Conservation (phyloP, 2,113 vertebrate genomes). For the Elachura formosa region DNA sequence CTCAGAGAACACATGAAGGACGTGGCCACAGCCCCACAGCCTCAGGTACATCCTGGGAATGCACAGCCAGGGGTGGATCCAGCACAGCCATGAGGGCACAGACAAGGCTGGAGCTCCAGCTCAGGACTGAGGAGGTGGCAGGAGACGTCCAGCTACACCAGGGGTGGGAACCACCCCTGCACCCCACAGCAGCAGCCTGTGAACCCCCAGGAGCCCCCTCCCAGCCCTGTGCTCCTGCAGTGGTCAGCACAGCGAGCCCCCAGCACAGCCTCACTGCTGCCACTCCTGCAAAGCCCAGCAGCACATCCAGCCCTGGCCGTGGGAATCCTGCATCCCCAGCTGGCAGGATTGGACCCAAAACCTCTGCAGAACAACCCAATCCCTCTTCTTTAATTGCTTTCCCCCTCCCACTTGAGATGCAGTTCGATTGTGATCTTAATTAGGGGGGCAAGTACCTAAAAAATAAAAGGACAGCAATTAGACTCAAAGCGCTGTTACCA, state of each 20-base stretch:
- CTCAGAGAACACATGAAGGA: accelerated
- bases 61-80: accelerated
- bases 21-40: accelerated
- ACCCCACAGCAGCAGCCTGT: background rate
- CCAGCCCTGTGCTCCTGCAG: background rate
- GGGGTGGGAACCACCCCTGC: background rate
- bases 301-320: background rate
- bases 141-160: background rate
- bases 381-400: background rate
- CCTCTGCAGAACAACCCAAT: accelerated
- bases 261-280: accelerated
- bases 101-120: background rate
- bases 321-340: background rate
- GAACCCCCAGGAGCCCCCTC: background rate
- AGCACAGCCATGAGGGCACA: accelerated
- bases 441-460: slow-evolving; percentile 1
- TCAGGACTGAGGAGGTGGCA: background rate
- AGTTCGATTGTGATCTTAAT: slow-evolving; percentile 18
- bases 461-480: slow-evolving; percentile 33
- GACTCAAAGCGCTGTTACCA: background rate
- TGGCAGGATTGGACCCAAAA: background rate
- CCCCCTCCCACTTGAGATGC: background rate
- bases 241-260: accelerated
- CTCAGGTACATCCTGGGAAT: background rate
- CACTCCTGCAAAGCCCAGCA: background rate